Evolutionary conservation across 2,888 invertebrate genomes (phyloP), one percentile per base, ranked within the genome.

Genomic region (Neoaliturus tenellus): DNA sequence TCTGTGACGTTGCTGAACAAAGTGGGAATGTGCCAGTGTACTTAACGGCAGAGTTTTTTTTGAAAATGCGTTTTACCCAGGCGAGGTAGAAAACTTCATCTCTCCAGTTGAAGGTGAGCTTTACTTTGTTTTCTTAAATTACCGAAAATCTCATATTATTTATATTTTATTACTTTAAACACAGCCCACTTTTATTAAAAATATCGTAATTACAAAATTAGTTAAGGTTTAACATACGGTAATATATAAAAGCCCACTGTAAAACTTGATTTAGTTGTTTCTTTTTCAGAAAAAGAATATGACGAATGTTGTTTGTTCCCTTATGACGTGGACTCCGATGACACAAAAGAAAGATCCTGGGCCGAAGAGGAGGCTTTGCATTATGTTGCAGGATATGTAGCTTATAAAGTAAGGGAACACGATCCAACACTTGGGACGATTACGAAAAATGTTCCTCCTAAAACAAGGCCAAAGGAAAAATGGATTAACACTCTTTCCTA

Each of bases 311-410:
- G 17, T 44, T 44, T 44, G 12, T 12, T 8, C 2, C 17, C 1
- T 44, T 44, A 44, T 44, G 44, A 44, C 4, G 44, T 14, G 2
- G 14, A 14, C 4, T 12, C 44, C 3, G 44, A 44, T 44, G 44
- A 44, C 17, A 12, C 44, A 12, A 14, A 3, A 44, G 1, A 17
- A 12, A 28, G 28, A 10, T 73, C 5, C 23, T 73, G 73, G 35
- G 73, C 73, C 10, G 73, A 73, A 14, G 73, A 73, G 41, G 73
- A 73, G 41, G 73, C 73, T 10, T n/a, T 73, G 17, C 17, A 39
- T 20, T 73, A 41, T 39, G 23, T 73, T 14, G 41, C 41, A 20
- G 73, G 35, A 5, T 73, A 73, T 73, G 41, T 73, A 12, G 35
- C 35, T 17, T 73, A 41, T 20, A 17, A 23, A 23, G 39, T 73